Conservation (phyloP, 2,797 vertebrate species). For the Hypotaenidia okinawae region DNA sequence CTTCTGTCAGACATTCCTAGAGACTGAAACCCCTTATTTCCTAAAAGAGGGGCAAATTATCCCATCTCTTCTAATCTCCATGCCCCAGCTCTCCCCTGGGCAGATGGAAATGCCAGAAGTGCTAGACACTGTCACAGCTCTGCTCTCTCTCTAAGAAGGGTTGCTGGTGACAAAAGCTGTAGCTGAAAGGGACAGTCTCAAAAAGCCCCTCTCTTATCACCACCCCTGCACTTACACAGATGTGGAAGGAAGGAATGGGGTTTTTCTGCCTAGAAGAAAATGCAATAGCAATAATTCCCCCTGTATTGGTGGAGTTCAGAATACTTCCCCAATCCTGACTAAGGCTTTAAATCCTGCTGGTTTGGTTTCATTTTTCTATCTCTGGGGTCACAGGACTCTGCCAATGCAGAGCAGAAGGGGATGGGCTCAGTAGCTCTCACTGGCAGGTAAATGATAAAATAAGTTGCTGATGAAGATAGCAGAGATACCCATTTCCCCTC, state of each 20-base stretch:
- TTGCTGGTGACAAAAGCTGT: not conserved
- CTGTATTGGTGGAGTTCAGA: not conserved
- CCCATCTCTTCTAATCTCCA: not conserved
- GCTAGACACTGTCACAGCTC: fast-evolving
- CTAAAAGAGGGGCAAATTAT: not conserved
- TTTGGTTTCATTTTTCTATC: not conserved
- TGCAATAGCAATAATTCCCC: not conserved
- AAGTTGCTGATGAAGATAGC: not conserved
- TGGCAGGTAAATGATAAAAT: not conserved
- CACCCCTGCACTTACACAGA: not conserved
- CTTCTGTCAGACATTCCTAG: not conserved
- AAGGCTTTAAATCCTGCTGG: not conserved
- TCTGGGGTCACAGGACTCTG: not conserved
- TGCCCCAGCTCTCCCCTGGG: not conserved
- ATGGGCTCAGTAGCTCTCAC: not conserved
- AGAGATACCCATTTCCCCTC: not conserved
- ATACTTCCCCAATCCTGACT: not conserved
- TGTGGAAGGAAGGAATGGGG: not conserved
- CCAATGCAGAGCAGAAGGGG: not conserved
- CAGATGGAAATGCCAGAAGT: not conserved
- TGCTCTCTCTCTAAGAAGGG: not conserved
- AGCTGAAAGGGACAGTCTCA: not conserved
- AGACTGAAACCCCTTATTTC: not conserved
- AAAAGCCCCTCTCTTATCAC: not conserved
- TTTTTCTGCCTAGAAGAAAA: not conserved